Conservation (phyloP, 2,888 invertebrate species). For the Tipula helvola region DNA sequence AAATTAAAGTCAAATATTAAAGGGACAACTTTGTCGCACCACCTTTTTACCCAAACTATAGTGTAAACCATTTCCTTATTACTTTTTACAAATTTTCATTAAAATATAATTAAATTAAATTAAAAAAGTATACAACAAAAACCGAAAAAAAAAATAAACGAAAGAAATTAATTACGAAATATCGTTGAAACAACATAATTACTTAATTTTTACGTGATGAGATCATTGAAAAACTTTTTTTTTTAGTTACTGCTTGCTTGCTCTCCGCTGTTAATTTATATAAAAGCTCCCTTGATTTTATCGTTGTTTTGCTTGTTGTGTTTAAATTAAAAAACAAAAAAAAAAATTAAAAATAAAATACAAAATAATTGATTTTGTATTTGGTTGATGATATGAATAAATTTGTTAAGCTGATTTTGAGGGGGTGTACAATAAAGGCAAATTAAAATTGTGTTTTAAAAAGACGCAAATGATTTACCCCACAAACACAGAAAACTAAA, state of each 20-base stretch:
- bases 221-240: not conserved
- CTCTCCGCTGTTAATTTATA: not conserved
- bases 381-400: not conserved
- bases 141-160: not conserved
- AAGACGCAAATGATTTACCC: not conserved
- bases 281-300: not conserved
- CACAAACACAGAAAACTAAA: not conserved
- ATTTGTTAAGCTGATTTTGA: not conserved
- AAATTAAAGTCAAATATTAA: no score
- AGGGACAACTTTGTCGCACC: no score
- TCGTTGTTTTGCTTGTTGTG: not conserved
- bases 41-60: no score
- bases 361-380: not conserved
- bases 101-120: not conserved
- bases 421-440: not conserved
- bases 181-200: not conserved
- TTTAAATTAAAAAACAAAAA: not conserved
- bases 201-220: not conserved
- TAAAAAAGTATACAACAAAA: not conserved
- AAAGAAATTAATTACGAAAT: not conserved
- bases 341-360: not conserved
- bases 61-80: not conserved
- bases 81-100: not conserved
- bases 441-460: not conserved
- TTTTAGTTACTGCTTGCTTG: not conserved